A percentile compares a stretch with the other conserved stretches of the same genome.
phyloP scores from a whole-genome alignment of 2,888 invertebrate species.

The Flexamia atlantica region DNA sequence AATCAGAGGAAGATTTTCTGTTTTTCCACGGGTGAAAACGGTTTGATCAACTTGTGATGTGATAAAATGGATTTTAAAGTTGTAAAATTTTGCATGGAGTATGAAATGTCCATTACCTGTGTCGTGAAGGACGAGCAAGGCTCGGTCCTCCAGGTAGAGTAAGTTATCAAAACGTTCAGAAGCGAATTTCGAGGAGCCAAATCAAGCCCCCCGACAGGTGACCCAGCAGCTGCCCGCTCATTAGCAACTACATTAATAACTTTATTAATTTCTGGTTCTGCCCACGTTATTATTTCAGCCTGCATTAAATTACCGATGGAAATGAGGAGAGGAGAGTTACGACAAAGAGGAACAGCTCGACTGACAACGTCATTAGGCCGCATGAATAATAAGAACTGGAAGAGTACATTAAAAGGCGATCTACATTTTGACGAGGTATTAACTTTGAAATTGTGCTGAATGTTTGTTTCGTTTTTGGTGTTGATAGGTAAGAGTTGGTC shows the following conservation, averaged over 20 bases:
- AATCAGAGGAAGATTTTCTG: no score
- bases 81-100: no score
- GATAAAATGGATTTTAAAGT: no score
- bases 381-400: slow-evolving; percentile 19
- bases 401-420: slow-evolving; percentile 2
- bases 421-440: slow-evolving; percentile 12
- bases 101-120: no score
- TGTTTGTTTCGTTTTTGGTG: neutral
- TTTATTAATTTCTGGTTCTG: slow-evolving; percentile 58
- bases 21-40: no score
- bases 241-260: slow-evolving; percentile 51
- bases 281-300: slow-evolving; percentile 48
- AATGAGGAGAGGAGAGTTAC: slow-evolving; percentile 46
- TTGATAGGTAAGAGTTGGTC: no score
- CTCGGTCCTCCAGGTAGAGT: no score
- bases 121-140: no score
- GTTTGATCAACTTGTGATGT: no score
- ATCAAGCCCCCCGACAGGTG: slow-evolving; percentile 47
- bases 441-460: slow-evolving; percentile 2
- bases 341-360: neutral
- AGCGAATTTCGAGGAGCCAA: no score
- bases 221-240: slow-evolving; percentile 46
- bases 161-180: no score
- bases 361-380: slow-evolving; percentile 39
- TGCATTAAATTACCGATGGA: slow-evolving; percentile 49